Evolutionary conservation across 2,888 invertebrate species (phyloP).

Genomic region (Lochmaea crataegi): DNA sequence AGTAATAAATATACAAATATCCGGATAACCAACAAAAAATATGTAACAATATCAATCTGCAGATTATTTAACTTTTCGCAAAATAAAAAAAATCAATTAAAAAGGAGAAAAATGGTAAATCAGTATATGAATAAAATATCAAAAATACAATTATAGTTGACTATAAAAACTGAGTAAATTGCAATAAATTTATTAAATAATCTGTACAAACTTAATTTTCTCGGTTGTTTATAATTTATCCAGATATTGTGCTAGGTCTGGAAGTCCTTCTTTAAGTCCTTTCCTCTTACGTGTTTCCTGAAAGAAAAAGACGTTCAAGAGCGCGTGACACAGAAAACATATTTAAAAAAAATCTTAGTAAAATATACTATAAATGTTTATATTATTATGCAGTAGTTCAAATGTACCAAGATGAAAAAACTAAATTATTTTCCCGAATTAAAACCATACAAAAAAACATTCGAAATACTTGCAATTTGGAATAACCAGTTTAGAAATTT

Average conservation of each 20-base stretch:
- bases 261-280: conserved; percentile 98
- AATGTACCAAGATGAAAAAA: too few relatives aligned
- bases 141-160: conserved; percentile 44
- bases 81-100: not conserved
- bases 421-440: too few relatives aligned
- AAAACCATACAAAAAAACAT: too few relatives aligned
- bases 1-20: conserved; percentile 46
- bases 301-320: conserved; percentile 51
- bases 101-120: conserved; percentile 35
- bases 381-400: too few relatives aligned
- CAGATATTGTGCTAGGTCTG: conserved; percentile 93
- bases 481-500: not conserved
- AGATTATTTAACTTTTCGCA: conserved; percentile 39
- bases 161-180: conserved; percentile 47
- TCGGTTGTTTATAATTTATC: conserved; percentile 92
- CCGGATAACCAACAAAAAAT: conserved; percentile 43
- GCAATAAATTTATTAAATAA: conserved; percentile 58
- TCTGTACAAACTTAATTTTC: conserved; percentile 63
- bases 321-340: too few relatives aligned
- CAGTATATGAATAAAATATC: conserved; percentile 39
- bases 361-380: too few relatives aligned
- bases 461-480: too few relatives aligned
- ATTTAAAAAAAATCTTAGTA: too few relatives aligned
- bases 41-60: conserved; percentile 44
- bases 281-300: conserved; percentile 98